A percentile compares a stretch with the other conserved stretches of the same genome.
Evolutionary conservation across 1,140 invertebrate genomes (phyloP).

Genomic region (Neoseiulus cucumeris): DNA sequence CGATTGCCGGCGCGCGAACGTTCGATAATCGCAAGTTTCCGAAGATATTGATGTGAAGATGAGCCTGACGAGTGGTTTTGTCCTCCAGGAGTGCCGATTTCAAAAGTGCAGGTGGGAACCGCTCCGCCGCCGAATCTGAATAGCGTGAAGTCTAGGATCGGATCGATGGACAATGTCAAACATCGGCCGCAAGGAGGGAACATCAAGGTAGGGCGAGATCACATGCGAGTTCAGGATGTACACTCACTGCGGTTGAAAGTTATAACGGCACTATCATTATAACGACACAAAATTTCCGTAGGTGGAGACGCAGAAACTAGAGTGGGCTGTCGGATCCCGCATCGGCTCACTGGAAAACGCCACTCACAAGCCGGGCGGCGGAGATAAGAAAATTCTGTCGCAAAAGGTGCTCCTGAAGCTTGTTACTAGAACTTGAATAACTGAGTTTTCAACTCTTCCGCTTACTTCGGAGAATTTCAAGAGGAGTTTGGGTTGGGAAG

Average conservation of each 20-base stretch:
- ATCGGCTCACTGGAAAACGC: slow-evolving; percentile 81
- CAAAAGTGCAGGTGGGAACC: slow-evolving; percentile 71
- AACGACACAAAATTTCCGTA: background rate
- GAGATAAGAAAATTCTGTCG: slow-evolving; percentile 46
- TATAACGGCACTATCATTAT: background rate
- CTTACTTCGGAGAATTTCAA: too few species aligned
- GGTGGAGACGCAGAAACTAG: slow-evolving; percentile 46
- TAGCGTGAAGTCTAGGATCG: slow-evolving; percentile 75
- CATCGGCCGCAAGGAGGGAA: slow-evolving; percentile 80
- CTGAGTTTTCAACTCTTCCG: too few species aligned
- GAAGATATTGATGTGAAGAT: too few species aligned
- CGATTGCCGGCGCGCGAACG: too few species aligned
- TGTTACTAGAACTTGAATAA: too few species aligned
- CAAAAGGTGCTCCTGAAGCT: too few species aligned
- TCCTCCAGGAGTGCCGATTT: slow-evolving; percentile 62
- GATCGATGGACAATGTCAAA: slow-evolving; percentile 70
- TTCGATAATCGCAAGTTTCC: too few species aligned
- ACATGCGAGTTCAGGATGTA: too few species aligned
- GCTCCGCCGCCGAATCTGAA: slow-evolving; percentile 75
- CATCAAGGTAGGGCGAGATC: slow-evolving; percentile 59
- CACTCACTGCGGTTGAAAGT: too few species aligned
- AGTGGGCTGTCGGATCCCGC: slow-evolving; percentile 55
- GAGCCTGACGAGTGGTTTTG: too few species aligned
- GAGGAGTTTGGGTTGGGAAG: too few species aligned
- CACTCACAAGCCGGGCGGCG: slow-evolving; percentile 73